Base-by-base conservation (phyloP, 1,140 invertebrate species). In the Muscidifurax raptorellus region DNA sequence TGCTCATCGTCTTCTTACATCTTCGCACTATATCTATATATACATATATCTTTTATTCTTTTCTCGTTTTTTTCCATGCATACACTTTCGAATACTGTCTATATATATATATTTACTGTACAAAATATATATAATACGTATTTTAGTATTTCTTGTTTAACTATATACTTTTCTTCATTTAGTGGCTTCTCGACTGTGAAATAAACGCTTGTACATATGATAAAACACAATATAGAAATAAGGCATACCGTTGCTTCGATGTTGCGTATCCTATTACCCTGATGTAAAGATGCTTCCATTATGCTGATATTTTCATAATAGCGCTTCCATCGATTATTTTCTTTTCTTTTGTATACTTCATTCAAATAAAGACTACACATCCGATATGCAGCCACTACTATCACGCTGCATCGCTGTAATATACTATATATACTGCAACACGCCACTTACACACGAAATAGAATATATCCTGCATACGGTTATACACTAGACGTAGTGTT, bases 1-100 rank as follows among this genome's bases (percentile, higher is more conserved):
- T 88, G 82, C 88, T 84, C 84, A 83, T 85, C 84, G 82, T 89
- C 85, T 87, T 64, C 86, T 89, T 87, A 86, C 75, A 81, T 87
- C n/a, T n/a, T 82, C 59, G 59, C 18, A 59, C 52, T 80, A 52
- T 82, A 30, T n/a, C n/a, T 78, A 18, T 59, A 30, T 47, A 32
- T 18, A 36, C 40, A 47, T 28, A 77, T 27, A 2, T 69, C 13
- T 25, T 82, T 76, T 83, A 82, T 66, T 80, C 85, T 69, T 87
- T 76, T 80, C 36, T 84, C 44, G 15, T 25, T 85, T 82, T 87
- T 15, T 86, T 52, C 71, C 36, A 83, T 30, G 36, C 18, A 15
- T 30, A 18, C 25, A 72, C 30, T 18, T 74, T 80, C 67, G 15
- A 22, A 0, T 59, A n/a, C 1, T 59, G 52, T 59, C 18, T 44